phyloP scores from a whole-genome alignment of 1,140 invertebrate genomes.

The Drosophila mojavensis region DNA sequence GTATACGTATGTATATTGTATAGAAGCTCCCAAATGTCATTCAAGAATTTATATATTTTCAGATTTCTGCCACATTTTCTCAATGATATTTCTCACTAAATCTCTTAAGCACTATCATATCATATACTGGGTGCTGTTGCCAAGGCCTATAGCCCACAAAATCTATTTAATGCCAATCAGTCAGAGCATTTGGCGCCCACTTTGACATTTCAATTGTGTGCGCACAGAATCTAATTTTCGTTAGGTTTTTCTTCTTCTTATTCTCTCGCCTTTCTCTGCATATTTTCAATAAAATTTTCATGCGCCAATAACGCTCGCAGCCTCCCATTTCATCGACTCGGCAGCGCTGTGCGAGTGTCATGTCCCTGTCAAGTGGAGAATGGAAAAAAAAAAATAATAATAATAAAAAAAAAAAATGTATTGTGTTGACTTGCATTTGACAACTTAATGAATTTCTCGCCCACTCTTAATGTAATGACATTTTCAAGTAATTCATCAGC shows the following conservation, averaged over 20 bases:
- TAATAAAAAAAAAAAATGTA: conserved; percentile 38
- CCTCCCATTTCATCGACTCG: conserved; percentile 2
- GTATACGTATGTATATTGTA: too few species aligned
- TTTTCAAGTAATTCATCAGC: conserved; percentile 52
- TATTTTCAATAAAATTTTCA: conserved; percentile 49
- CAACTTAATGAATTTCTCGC: conserved; percentile 79
- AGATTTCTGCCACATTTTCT: neutral
- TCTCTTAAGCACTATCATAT: neutral
- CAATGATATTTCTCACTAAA: neutral
- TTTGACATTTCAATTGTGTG: conserved; percentile 40
- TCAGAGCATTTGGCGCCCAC: conserved; percentile 30
- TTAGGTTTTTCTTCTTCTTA: conserved; percentile 7
- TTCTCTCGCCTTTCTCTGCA: neutral
- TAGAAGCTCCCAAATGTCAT: too few species aligned
- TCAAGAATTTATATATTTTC: too few species aligned
- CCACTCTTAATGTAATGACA: conserved; percentile 39
- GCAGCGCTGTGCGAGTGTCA: conserved; percentile 50
- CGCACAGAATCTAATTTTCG: conserved; percentile 19
- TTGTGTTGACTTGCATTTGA: conserved; percentile 83
- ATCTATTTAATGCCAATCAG: conserved; percentile 34
- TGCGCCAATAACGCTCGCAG: conserved; percentile 29
- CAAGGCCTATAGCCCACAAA: conserved; percentile 8
- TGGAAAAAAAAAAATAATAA: neutral
- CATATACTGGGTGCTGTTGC: conserved; percentile 7
- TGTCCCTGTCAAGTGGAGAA: conserved; percentile 59